Percentiles rank a stretch among this genome's conserved stretches.
Evolutionary conservation across 2,888 invertebrate genomes (phyloP).

Genomic region (Leucophora obtusa): DNA sequence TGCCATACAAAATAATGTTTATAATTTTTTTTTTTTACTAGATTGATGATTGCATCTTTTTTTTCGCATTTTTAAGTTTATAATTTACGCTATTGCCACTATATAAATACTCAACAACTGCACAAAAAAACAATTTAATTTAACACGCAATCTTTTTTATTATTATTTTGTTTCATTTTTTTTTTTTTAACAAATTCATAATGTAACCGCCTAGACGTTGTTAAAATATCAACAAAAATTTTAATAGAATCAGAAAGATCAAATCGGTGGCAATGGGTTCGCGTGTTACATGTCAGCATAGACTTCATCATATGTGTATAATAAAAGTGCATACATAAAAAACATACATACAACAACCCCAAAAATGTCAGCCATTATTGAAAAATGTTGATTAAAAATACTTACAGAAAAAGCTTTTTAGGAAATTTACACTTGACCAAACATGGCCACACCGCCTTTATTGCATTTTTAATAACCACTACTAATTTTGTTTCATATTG

Average conservation of each 20-base stretch:
- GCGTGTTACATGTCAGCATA: constrained; percentile 76
- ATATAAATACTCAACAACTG: constrained; percentile 38
- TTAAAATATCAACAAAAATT: constrained; percentile 60
- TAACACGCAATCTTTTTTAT: constrained; percentile 54
- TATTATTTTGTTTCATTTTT: constrained; percentile 33
- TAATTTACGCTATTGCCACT: constrained; percentile 55
- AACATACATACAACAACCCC: constrained; percentile 5
- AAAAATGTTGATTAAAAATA: constrained; percentile 17
- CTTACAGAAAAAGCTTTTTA: neutral
- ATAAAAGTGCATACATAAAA: constrained; percentile 22
- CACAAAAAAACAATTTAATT: constrained; percentile 36
- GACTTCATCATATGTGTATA: constrained; percentile 29
- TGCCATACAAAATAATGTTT: too few relatives aligned
- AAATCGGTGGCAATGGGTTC: constrained; percentile 66
- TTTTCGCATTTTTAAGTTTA: constrained; percentile 15
- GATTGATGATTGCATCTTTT: constrained; percentile 35
- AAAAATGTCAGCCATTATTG: constrained; percentile 52
- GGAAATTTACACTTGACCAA: constrained; percentile 52
- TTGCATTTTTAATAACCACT: neutral
- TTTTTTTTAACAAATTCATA: constrained; percentile 39
- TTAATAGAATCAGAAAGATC: constrained; percentile 57
- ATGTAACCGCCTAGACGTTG: constrained; percentile 58
- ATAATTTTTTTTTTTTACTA: neutral
- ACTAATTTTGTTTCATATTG: neutral
- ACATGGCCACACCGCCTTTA: constrained; percentile 45